These are phyloP conservation scores for Anorthoa munda DNA, from an alignment of 2,888 invertebrate species.

Conservation along the genomic window DNA sequence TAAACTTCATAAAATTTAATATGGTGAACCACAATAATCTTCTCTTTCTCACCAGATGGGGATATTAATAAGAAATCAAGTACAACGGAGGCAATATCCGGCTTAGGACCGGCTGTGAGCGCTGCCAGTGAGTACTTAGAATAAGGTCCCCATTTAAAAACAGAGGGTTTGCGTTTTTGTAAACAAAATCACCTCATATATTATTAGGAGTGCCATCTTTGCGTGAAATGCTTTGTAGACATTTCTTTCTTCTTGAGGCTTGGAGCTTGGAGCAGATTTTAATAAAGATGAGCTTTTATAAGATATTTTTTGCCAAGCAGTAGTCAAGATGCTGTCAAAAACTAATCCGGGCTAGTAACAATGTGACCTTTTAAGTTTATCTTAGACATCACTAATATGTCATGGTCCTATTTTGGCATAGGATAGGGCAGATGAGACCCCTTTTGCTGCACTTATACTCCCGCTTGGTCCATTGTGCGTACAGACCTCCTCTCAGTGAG, in stretches of 20 bases:
- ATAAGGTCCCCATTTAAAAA: slow-evolving; percentile 69
- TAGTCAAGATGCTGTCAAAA: neutral
- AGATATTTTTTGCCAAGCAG: neutral
- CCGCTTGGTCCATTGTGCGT: too few relatives aligned
- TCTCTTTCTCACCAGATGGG: slow-evolving; percentile 76
- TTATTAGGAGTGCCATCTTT: slow-evolving; percentile 62
- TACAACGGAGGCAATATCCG: slow-evolving; percentile 82
- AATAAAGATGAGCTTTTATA: slow-evolving; percentile 3
- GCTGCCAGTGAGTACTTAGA: slow-evolving; percentile 85
- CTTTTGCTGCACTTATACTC: too few relatives aligned
- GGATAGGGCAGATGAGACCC: too few relatives aligned
- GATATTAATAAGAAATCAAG: slow-evolving; percentile 83
- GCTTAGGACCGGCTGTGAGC: slow-evolving; percentile 87
- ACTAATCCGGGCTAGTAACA: neutral
- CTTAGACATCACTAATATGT: too few relatives aligned
- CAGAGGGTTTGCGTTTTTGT: slow-evolving; percentile 62
- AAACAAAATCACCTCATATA: slow-evolving; percentile 63
- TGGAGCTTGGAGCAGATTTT: neutral
- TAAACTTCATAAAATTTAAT: slow-evolving; percentile 36
- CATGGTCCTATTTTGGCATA: too few relatives aligned
- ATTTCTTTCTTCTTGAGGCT: neutral
- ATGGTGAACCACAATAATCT: slow-evolving; percentile 55
- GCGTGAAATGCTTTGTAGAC: slow-evolving; percentile 47
- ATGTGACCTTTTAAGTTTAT: neutral
- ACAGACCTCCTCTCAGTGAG: too few relatives aligned